These are phyloP conservation scores for Datnioides undecimradiatus DNA, from an alignment of 2,113 vertebrate species.

Conservation along the genomic window DNA sequence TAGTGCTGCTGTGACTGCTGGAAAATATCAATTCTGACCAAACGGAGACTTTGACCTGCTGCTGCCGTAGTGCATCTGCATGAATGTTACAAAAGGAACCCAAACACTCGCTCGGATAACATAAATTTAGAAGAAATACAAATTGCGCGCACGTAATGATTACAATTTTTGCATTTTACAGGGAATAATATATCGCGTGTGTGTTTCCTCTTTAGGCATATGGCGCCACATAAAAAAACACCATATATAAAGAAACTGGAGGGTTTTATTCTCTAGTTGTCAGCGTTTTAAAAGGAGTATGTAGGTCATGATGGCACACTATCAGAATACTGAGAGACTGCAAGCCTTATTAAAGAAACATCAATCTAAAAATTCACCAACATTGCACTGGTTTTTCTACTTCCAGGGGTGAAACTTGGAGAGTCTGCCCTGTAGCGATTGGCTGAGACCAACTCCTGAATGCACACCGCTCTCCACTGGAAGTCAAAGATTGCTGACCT, in stretches of 20 bases:
- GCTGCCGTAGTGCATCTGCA: background rate
- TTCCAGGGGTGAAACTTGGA: constrained; percentile 52
- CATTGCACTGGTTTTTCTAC: constrained; percentile 42
- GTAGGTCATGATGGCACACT: constrained; percentile 79
- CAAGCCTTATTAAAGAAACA: constrained; percentile 81
- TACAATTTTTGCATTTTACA: constrained; percentile 53
- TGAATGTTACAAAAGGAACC: constrained; percentile 11
- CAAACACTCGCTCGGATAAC: constrained; percentile 10
- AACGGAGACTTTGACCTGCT: constrained; percentile 16
- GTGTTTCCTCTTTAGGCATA: constrained; percentile 62
- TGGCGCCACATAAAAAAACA: constrained; percentile 29
- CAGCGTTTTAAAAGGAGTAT: constrained; percentile 79
- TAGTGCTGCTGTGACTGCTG: constrained; percentile 30
- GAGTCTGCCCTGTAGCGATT: constrained; percentile 45
- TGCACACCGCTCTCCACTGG: constrained; percentile 45
- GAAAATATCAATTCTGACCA: constrained; percentile 49
- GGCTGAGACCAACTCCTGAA: constrained; percentile 40
- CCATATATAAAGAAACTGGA: constrained; percentile 56
- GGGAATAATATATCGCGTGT: constrained; percentile 59
- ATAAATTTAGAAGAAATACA: constrained; percentile 19
- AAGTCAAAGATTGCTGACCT: constrained; percentile 74
- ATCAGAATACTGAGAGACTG: constrained; percentile 80
- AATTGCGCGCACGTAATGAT: background rate
- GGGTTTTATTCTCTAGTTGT: constrained; percentile 74
- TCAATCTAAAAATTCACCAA: constrained; percentile 75